Evolutionary conservation across 2,113 vertebrate genomes (phyloP).

Genomic region (Gila orcuttii): DNA sequence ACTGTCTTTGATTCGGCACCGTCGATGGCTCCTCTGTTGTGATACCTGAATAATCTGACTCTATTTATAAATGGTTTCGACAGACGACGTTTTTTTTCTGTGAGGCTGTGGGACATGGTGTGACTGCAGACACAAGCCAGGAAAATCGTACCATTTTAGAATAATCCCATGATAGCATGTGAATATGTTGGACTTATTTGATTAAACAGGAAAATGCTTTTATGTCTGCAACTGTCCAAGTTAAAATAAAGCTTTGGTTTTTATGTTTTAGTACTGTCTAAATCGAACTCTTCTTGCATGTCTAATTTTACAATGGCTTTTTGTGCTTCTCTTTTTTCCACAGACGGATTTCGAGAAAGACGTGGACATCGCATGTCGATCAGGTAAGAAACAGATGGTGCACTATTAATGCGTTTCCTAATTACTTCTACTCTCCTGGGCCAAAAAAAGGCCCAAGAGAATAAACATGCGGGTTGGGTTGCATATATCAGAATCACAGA

Average conservation of each 20-base stretch:
- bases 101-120: not conserved
- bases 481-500: constrained; percentile 55
- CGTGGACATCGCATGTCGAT: constrained; percentile 98
- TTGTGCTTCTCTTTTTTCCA: constrained; percentile 55
- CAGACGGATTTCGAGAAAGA: constrained; percentile 99
- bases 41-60: constrained; percentile 12
- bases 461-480: constrained; percentile 64
- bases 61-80: constrained; percentile 27
- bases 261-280: not conserved
- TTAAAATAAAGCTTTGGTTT: not conserved
- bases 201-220: not conserved
- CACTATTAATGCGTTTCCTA: constrained; percentile 53
- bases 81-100: not conserved
- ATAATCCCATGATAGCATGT: not conserved
- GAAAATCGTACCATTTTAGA: not conserved
- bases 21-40: constrained; percentile 11
- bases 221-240: not conserved
- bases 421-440: constrained; percentile 42
- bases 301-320: not conserved
- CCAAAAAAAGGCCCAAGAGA: constrained; percentile 58
- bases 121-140: constrained; percentile 15
- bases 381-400: constrained; percentile 84
- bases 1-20: not conserved
- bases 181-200: not conserved
- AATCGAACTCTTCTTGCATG: not conserved